Base-by-base conservation (phyloP, 2,113 vertebrate genomes). In the Morone saxatilis region DNA sequence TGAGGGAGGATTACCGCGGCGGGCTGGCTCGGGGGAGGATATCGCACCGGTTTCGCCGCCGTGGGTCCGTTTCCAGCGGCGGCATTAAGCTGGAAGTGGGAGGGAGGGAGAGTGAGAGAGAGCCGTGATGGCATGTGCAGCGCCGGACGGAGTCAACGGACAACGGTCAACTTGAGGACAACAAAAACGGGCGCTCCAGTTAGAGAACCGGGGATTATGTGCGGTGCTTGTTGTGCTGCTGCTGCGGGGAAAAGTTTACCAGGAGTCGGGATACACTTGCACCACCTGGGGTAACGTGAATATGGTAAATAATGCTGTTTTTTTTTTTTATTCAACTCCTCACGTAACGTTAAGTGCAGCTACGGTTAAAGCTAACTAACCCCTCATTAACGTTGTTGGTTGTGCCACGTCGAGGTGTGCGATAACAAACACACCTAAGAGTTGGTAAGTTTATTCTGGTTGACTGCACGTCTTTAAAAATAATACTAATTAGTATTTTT, bases 301-400 rank as follows among this genome's bases (percentile, higher is more conserved):
- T 31, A 95, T 95, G 94, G 94, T 95, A 94, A 94, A 87, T 88
- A 89, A 31, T 31, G 31, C 2, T 31, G 31, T 31, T 31, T 2
- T 31, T 31, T 2, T 31, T 31, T 31, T 31, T 3, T 3, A 3
- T 31, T 31, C 25, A 25, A 31, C 31, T 31, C 31, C 31, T 31
- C 2, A 2, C 3, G 0, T 2, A 31, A 31, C 31, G 31, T 31
- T 25, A 25, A 25, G 25, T 25, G 25, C 25, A 25, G 25, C 25
- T 25, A 25, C 25, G 25, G 25, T 25, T 25, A 25, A 25, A 25
- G 31, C 31, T 31, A 31, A 31, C 1, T 31, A 31, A 31, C 31
- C 31, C 31, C 31, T 31, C 31, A 31, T 31, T 31, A 31, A 31
- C 31, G 31, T 31, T 31, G 31, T 31, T 31, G 47, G 10, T 6